These are phyloP conservation scores for Sarcophaga bullata DNA, from an alignment of 1,140 invertebrate species.

Conservation along the genomic window DNA sequence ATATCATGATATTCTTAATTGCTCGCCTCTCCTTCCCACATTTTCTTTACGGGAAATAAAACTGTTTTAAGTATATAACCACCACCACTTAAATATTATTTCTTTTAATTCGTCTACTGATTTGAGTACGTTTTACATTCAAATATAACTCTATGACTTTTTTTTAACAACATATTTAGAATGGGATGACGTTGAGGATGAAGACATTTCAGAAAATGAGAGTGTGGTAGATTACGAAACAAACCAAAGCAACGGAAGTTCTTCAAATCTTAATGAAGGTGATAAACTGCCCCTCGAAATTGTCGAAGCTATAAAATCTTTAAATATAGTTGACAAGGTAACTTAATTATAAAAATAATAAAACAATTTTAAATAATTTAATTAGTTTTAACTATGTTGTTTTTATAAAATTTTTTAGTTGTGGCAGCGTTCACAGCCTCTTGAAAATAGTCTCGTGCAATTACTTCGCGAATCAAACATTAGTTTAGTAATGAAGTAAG, in stretches of 20 bases:
- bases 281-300: conserved; percentile 54
- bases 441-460: conserved; percentile 50
- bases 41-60: too few species aligned
- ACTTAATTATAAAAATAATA: neutral
- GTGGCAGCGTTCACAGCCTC: conserved; percentile 49
- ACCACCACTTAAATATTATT: too few species aligned
- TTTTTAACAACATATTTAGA: conserved; percentile 32
- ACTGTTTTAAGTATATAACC: too few species aligned
- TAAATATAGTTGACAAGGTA: conserved; percentile 48
- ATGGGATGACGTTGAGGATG: conserved; percentile 48
- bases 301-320: conserved; percentile 50
- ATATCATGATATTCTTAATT: too few species aligned
- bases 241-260: conserved; percentile 44
- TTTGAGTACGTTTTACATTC: too few species aligned
- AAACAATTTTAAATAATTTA: neutral
- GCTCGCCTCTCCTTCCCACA: too few species aligned
- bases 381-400: neutral
- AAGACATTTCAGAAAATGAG: conserved; percentile 56
- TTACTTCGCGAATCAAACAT: conserved; percentile 37
- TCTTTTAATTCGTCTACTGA: too few species aligned
- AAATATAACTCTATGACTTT: too few species aligned
- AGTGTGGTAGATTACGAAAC: conserved; percentile 56
- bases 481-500: conserved; percentile 46
- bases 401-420: conserved; percentile 41
- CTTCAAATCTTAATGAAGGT: conserved; percentile 56